phyloP scores from a whole-genome alignment of 2,113 vertebrate species.

The Pachypanchax playfairii region DNA sequence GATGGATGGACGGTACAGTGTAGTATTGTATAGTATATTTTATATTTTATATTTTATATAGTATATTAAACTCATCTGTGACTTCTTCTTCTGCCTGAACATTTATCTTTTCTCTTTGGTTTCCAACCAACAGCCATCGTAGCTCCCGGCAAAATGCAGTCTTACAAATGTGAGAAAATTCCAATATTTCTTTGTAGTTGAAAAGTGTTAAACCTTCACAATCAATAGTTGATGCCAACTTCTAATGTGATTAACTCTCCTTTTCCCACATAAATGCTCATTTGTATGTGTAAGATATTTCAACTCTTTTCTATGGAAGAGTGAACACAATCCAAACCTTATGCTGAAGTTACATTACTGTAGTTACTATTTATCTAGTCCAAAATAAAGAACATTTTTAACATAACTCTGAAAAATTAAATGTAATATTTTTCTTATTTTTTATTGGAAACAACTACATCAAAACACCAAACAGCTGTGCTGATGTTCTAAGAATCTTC shows the following conservation, averaged over 20 bases:
- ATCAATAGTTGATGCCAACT: neutral
- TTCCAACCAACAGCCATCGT: neutral
- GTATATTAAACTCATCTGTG: neutral
- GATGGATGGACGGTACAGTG: too few species aligned
- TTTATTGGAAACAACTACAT: too few species aligned
- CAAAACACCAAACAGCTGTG: too few species aligned
- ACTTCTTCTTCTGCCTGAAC: neutral
- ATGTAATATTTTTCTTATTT: too few species aligned
- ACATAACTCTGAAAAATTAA: too few species aligned
- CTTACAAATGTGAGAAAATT: neutral
- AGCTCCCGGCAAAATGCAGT: neutral
- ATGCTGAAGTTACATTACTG: neutral
- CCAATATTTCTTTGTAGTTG: neutral
- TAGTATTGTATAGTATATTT: too few species aligned
- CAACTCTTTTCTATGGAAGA: too few species aligned
- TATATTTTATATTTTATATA: too few species aligned
- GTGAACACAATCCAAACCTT: conserved; percentile 4
- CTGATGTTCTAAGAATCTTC: neutral
- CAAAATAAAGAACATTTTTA: neutral
- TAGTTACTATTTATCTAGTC: conserved; percentile 3
- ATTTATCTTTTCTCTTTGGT: neutral
- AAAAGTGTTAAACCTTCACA: conserved; percentile 12
- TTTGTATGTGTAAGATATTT: too few species aligned
- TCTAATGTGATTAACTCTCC: too few species aligned
- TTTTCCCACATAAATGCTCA: too few species aligned